A percentile compares a stretch with the other conserved stretches of the same genome.
phyloP scores from a whole-genome alignment of 2,113 vertebrate genomes.

The Rhinopomastus cyanomelas region DNA sequence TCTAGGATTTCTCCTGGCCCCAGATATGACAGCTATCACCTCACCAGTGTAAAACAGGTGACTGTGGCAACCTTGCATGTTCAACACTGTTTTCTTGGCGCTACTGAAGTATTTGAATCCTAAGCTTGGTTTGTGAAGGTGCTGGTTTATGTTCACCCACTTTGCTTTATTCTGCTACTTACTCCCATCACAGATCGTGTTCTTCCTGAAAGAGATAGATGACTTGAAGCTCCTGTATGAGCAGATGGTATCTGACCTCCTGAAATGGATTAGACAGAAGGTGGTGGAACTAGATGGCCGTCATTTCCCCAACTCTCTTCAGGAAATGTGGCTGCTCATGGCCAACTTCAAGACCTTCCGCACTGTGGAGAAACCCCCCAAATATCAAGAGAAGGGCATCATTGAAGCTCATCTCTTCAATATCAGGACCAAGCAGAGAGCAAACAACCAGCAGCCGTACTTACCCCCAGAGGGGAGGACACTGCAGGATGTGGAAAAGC shows the following conservation, averaged over 20 bases:
- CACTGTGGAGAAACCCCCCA: slow-evolving; percentile 86
- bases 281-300: slow-evolving; percentile 79
- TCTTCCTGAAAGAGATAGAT: slow-evolving; percentile 83
- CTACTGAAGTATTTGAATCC: neutral
- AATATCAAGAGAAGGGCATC: slow-evolving; percentile 85
- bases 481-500: slow-evolving; percentile 80
- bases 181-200: slow-evolving; percentile 76
- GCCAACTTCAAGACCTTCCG: slow-evolving; percentile 85
- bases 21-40: neutral
- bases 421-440: slow-evolving; percentile 81
- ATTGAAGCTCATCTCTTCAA: slow-evolving; percentile 87
- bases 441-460: slow-evolving; percentile 83
- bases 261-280: slow-evolving; percentile 85
- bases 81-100: neutral
- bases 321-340: slow-evolving; percentile 82
- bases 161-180: neutral
- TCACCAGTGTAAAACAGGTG: neutral
- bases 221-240: slow-evolving; percentile 80
- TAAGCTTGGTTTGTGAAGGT: neutral
- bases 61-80: neutral
- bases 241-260: slow-evolving; percentile 81
- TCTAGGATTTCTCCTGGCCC: neutral
- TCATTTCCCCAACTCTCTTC: slow-evolving; percentile 84
- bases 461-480: slow-evolving; percentile 77
- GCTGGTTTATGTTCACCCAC: neutral